Evolutionary conservation across 2,113 vertebrate species (phyloP).

Genomic region (Scalopus aquaticus): DNA sequence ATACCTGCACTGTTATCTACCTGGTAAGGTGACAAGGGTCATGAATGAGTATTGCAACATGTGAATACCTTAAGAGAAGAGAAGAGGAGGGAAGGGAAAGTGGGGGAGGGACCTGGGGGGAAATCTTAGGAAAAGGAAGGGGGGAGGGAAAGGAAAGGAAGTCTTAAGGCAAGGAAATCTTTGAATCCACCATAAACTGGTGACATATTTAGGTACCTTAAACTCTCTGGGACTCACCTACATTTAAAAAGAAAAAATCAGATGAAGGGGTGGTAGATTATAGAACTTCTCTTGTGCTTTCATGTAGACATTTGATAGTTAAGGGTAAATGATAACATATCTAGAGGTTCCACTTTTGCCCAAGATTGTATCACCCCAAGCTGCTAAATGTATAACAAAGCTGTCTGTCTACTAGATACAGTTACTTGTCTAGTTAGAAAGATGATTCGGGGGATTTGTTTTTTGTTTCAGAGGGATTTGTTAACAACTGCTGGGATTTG

Average conservation of each 20-base stretch:
- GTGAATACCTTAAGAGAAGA: neutral
- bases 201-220: neutral
- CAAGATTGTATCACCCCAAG: neutral
- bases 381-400: neutral
- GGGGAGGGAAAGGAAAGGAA: no score
- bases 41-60: neutral
- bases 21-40: neutral
- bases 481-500: slow-evolving; percentile 18
- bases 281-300: neutral
- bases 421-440: slow-evolving; percentile 40
- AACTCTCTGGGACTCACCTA: neutral
- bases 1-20: neutral
- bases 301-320: neutral
- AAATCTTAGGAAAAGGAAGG: no score
- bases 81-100: no score
- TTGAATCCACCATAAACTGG: neutral
- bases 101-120: no score
- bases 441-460: neutral
- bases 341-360: neutral
- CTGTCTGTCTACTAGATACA: neutral
- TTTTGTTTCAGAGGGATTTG: slow-evolving; percentile 29
- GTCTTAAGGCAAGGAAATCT: neutral
- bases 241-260: neutral
- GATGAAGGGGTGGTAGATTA: neutral
- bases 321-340: neutral